Conservation (phyloP, 2,888 invertebrate species). For the Eupithecia centaureata region DNA sequence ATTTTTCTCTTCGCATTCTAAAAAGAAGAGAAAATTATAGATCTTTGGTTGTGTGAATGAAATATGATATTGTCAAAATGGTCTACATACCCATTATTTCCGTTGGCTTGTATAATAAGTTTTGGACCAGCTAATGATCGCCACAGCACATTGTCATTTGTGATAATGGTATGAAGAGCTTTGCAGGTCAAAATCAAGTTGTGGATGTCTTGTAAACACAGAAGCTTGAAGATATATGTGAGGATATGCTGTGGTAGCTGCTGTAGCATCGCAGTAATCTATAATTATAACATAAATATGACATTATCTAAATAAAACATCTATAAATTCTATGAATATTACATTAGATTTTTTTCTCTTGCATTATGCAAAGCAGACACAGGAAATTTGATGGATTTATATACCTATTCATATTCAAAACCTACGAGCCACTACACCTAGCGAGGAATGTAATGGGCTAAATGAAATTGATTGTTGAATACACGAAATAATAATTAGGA, state of each 20-base stretch:
- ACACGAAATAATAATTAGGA: too few relatives aligned
- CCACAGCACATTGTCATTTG: conserved; percentile 67
- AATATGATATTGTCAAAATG: not conserved
- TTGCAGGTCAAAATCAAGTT: conserved; percentile 71
- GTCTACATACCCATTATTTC: conserved; percentile 46
- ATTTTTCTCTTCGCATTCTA: conserved; percentile 40
- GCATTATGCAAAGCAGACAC: not conserved
- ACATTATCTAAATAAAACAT: too few relatives aligned
- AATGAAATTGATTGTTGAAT: not conserved
- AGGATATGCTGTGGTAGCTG: conserved; percentile 67
- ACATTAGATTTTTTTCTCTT: too few relatives aligned
- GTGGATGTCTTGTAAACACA: conserved; percentile 58
- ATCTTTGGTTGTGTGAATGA: not conserved
- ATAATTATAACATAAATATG: too few relatives aligned
- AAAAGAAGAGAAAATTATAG: conserved; percentile 11
- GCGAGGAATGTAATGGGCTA: not conserved
- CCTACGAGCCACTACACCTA: too few relatives aligned
- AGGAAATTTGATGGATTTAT: not conserved
- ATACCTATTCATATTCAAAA: not conserved
- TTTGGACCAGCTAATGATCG: conserved; percentile 43
- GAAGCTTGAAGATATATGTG: conserved; percentile 59
- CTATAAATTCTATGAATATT: too few relatives aligned
- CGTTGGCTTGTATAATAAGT: conserved; percentile 51
- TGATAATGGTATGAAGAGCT: conserved; percentile 57
- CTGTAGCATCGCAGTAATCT: conserved; percentile 40